Percentiles rank a stretch among this genome's conserved stretches.
Conservation (phyloP, 2,888 invertebrate species). For the Zeuzera pyrina region DNA sequence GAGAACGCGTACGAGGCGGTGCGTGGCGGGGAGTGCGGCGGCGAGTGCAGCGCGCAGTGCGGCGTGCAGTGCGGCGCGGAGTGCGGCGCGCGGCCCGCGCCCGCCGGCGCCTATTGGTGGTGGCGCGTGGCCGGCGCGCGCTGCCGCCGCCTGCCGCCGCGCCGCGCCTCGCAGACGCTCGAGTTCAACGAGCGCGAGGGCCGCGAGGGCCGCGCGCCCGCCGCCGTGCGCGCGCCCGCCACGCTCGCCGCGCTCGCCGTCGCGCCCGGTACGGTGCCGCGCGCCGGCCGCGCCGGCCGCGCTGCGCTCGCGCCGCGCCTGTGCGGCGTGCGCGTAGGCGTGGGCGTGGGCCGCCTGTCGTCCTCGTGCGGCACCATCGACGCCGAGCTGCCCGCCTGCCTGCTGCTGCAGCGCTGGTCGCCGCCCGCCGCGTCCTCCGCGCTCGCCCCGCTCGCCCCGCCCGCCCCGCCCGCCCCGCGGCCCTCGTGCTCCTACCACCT, state of each 20-base stretch:
- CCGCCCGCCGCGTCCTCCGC: constrained; percentile 5
- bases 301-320: constrained; percentile 15
- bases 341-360: constrained; percentile 72
- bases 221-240: constrained; percentile 5
- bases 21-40: constrained; percentile 19
- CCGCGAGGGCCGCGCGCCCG: constrained; percentile 13
- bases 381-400: constrained; percentile 14
- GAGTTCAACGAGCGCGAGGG: constrained; percentile 41
- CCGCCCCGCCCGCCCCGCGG: constrained; percentile 7
- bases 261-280: constrained; percentile 8
- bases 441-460: too few relatives aligned
- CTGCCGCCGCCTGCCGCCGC: constrained; percentile 26
- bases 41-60: constrained; percentile 16
- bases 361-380: constrained; percentile 78
- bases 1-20: constrained; percentile 23
- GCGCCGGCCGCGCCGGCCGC: constrained; percentile 19
- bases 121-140: constrained; percentile 14
- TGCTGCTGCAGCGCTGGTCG: constrained; percentile 13
- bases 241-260: constrained; percentile 19
- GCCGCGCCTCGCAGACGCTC: constrained; percentile 40
- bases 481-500: constrained; percentile 26
- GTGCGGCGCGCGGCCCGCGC: constrained; percentile 23
- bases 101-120: constrained; percentile 15
- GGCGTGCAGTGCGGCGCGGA: constrained; percentile 22
- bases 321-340: constrained; percentile 27